Evolutionary conservation across 2,888 invertebrate genomes (phyloP).

Genomic region (Actias luna): DNA sequence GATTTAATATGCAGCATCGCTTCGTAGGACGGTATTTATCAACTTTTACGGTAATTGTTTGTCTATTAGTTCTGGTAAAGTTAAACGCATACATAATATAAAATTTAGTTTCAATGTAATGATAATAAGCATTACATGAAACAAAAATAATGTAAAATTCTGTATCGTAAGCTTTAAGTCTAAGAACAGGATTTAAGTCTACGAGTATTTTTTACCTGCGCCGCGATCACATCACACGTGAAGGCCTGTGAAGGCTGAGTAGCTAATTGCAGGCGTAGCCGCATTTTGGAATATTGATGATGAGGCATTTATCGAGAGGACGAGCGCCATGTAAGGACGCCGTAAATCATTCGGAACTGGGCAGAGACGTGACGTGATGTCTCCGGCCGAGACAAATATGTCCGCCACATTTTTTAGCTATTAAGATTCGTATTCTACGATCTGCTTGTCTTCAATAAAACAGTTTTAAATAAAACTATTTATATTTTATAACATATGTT

Average conservation of each 20-base stretch:
- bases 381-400: constrained; percentile 74
- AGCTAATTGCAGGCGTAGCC: constrained; percentile 77
- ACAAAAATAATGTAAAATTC: constrained; percentile 48
- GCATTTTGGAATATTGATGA: constrained; percentile 82
- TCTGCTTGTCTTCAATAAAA: constrained; percentile 38
- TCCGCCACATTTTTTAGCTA: constrained; percentile 68
- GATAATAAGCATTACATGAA: constrained; percentile 34
- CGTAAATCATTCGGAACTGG: constrained; percentile 77
- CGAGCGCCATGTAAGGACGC: constrained; percentile 74
- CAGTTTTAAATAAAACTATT: background rate
- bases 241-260: constrained; percentile 75
- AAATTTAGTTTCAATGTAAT: constrained; percentile 24
- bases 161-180: constrained; percentile 68
- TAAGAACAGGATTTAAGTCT: constrained; percentile 72
- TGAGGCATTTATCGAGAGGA: constrained; percentile 79
- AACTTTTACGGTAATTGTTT: constrained; percentile 56
- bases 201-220: constrained; percentile 58
- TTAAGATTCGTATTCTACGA: constrained; percentile 63
- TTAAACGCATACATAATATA: constrained; percentile 23
- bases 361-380: constrained; percentile 77
- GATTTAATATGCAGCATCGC: constrained; percentile 69
- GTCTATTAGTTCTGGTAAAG: constrained; percentile 36
- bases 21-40: constrained; percentile 51
- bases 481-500: background rate
- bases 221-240: constrained; percentile 63